Evolutionary conservation across 2,113 vertebrate species (phyloP), one percentile per base, ranked within the genome.

Genomic region (Myotis lucifugus): DNA sequence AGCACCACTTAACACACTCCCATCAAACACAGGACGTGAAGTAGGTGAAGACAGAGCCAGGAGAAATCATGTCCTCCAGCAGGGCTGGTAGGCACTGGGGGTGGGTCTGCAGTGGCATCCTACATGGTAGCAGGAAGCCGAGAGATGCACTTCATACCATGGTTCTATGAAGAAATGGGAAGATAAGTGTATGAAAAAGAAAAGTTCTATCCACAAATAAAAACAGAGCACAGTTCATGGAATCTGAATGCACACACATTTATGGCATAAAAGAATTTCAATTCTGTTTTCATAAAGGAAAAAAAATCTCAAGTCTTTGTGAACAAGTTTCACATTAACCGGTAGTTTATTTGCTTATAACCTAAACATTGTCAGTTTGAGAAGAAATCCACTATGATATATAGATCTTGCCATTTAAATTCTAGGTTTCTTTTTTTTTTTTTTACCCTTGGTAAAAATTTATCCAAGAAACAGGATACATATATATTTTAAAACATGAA

Each of bases 281-380:
- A 46, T 91, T 94, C 81, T 95, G 90, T 91, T 91, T 85, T 85
- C 69, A 93, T 92, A 94, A 96, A 95, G 94, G 96, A 96, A 67
- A 67, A 96, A 93, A 92, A 95, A 61, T 93, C 91, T 93, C 96
- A 96, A 96, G 81, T 91, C 93, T 96, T 67, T 96, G 91, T 91
- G 69, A 97, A 83, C 81, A 46, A 94, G 83, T 96, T 97, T 97
- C 93, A 97, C 88, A 96, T 96, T 96, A 95, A 96, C 84, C 70
- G 94, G 86, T 95, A 95, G 46, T 97, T 97, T 97, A 97, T 97
- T 97, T 92, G 70, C 92, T 92, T 96, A 96, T 95, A 96, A 96
- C 88, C 96, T 96, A 96, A 95, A 97, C 95, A 97, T 79, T 79
- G 88, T 96, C 95, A 97, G 90, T 93, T 85, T 97, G 59, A 95